Evolutionary conservation across 1,140 invertebrate genomes (phyloP), one percentile per base, ranked within the genome.

Genomic region (Octopus bimaculoides): DNA sequence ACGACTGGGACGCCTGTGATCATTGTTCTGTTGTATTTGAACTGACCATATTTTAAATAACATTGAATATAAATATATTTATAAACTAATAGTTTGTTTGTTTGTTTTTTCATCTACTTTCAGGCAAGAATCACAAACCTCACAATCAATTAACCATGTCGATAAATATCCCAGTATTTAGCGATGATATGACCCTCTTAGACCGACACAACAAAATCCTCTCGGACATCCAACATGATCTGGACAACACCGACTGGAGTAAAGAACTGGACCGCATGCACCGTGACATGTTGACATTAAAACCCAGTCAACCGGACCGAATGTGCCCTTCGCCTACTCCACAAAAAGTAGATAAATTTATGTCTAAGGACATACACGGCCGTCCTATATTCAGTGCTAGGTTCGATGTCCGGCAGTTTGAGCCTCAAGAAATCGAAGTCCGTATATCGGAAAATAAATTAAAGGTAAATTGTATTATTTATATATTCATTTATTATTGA

Each of bases 171-270:
- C 66, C 66, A 6, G 66, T 69, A 3, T 20, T 69, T 5, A 69
- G 66, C 66, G 66, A 69, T 17, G 66, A 69, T 14, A 5, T 69
- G 66, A 69, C 66, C 66, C 66, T 69, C 5, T 17, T 69, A 17
- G 66, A 69, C 26, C 66, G 66, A 69, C 66, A 69, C 66, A 69
- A 69, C 66, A 69, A 69, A 20, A 69, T 69, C 66, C 66, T 69
- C 14, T 5, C 66, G 17, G 66, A 69, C 5, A 69, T 69, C 66
- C 66, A 69, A 69, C 66, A 14, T 6, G 66, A 69, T 14, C 66
- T 69, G 17, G 7, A 20, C 14, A 8, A 69, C 26, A 69, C 66
- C 17, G 66, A 69, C 14, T 69, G 66, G 66, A 69, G 66, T 20
- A 69, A 69, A 14, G 66, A 69, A 14, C 66, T 69, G 5, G 66